phyloP scores from a whole-genome alignment of 2,797 vertebrate species.

The Enteromius anoplus region DNA sequence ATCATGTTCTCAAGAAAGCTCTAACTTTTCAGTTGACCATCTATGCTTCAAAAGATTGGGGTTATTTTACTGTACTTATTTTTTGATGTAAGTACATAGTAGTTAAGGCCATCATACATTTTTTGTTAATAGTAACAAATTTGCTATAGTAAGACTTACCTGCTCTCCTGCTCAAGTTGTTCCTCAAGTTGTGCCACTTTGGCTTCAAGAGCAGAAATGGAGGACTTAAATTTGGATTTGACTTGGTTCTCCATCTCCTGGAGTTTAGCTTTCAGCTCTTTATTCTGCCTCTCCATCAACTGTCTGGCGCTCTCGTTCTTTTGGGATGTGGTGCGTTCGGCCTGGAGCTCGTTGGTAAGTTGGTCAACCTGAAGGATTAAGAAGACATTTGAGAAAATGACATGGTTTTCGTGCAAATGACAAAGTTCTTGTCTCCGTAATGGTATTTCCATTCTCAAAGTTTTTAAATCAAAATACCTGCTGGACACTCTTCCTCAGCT shows the following conservation, averaged over 20 bases:
- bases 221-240: conserved; percentile 91
- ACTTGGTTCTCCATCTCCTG: conserved; percentile 91
- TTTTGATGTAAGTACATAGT: no score
- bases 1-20: neutral
- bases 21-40: neutral
- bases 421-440: neutral
- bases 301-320: conserved; percentile 87
- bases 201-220: conserved; percentile 84
- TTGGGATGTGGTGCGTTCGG: conserved; percentile 85
- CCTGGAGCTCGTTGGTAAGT: conserved; percentile 85
- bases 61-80: neutral
- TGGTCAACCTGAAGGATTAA: conserved; percentile 84
- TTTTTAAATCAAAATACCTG: conserved; percentile 75
- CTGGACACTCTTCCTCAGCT: conserved; percentile 91
- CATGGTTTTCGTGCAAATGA: neutral
- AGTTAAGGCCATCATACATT: no score
- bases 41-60: neutral
- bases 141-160: conserved; percentile 70
- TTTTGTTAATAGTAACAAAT: neutral
- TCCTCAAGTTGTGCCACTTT: conserved; percentile 93
- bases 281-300: conserved; percentile 93
- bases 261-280: conserved; percentile 90
- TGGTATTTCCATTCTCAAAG: conserved; percentile 12
- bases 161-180: conserved; percentile 91
- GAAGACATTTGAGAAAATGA: neutral